phyloP scores from a whole-genome alignment of 2,797 vertebrate species.

The Takifugu rubripes region DNA sequence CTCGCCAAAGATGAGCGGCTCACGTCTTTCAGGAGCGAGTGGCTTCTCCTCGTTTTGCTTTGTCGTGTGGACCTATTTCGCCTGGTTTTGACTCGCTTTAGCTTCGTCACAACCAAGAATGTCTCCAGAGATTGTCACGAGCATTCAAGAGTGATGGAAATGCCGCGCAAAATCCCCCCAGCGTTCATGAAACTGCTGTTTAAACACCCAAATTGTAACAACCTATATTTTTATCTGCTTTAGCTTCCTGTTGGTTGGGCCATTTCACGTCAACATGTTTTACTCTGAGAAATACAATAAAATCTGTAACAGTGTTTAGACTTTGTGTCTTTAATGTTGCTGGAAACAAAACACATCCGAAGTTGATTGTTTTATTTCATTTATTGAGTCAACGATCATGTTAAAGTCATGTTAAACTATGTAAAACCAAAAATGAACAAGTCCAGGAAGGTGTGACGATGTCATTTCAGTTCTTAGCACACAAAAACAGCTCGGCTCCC shows the following conservation, averaged over 20 bases:
- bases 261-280: constrained; percentile 52
- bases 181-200: constrained; percentile 1
- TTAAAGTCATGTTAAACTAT: too few species aligned
- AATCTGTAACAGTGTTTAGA: constrained; percentile 37
- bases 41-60: constrained; percentile 45
- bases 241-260: constrained; percentile 46
- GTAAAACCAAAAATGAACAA: not conserved
- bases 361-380: too few species aligned
- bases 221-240: not conserved
- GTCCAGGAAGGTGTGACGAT: not conserved
- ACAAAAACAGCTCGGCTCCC: not conserved
- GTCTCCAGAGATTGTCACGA: not conserved
- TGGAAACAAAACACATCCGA: not conserved
- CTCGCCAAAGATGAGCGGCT: constrained; percentile 58
- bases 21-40: constrained; percentile 14
- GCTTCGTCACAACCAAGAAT: constrained; percentile 20
- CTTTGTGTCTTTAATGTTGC: not conserved
- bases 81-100: not conserved
- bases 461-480: not conserved
- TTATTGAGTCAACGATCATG: too few species aligned
- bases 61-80: constrained; percentile 29
- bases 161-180: not conserved
- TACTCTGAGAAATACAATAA: constrained; percentile 70
- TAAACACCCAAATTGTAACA: too few species aligned
- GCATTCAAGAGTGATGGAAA: not conserved